phyloP scores from a whole-genome alignment of 1,140 invertebrate genomes.

The Calliphora vicina region DNA sequence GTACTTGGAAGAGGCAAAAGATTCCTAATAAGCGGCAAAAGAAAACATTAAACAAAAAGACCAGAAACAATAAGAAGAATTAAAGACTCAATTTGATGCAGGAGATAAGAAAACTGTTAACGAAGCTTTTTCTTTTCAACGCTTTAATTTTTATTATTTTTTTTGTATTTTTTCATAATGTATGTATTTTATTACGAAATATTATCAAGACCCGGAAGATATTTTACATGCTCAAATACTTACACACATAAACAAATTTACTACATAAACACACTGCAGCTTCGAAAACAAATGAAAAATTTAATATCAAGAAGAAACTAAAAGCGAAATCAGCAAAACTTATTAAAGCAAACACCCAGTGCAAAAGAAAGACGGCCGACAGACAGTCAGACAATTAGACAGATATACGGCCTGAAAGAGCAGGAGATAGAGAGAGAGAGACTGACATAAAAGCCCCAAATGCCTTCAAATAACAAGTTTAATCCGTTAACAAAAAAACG shows the following conservation, averaged over 20 bases:
- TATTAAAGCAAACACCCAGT: not conserved
- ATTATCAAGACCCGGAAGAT: conserved; percentile 8
- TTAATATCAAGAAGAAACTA: not conserved
- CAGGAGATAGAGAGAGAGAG: not conserved
- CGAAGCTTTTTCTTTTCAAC: not conserved
- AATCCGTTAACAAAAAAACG: not conserved
- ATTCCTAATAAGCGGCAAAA: not conserved
- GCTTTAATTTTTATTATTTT: not conserved
- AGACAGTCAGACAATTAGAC: not conserved
- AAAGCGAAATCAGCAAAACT: not conserved
- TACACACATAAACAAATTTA: not conserved
- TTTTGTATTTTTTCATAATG: not conserved
- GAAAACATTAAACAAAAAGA: not conserved
- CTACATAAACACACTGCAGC: not conserved
- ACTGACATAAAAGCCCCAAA: not conserved
- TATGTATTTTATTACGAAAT: not conserved
- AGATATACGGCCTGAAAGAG: not conserved
- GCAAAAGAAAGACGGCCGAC: not conserved
- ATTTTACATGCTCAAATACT: not conserved
- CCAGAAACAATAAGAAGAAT: not conserved
- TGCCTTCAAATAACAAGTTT: not conserved
- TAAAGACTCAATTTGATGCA: not conserved
- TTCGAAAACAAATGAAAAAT: not conserved
- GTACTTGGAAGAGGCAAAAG: not conserved
- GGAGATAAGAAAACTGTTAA: not conserved